Base-by-base conservation (phyloP, 2,888 invertebrate species). In the Cheilosia scutellata region DNA sequence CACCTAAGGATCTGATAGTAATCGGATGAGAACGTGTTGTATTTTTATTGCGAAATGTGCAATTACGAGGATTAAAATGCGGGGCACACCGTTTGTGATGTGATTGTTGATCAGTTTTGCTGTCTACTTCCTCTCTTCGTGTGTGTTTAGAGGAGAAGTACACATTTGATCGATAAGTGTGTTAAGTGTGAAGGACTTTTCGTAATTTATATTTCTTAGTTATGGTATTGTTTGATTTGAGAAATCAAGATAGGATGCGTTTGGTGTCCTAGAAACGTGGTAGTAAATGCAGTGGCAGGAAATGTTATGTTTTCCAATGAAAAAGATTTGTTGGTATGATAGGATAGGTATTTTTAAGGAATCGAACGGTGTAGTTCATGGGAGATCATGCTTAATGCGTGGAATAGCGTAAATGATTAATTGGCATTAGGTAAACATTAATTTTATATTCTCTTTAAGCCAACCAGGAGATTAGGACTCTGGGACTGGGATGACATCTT, bases 141-240 rank as follows among this genome's bases (percentile, higher is more conserved):
- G 42, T 55, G 40, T 5, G 42, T 68, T 72, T 70, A 29, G 31
- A 49, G 29, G 27, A 62, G 53, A 71, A 70, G 80, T 65, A 76
- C 75, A 84, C 58, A 44, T 84, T 80, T 86, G 80, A 86, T 80
- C 76, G 80, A 80, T 86, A 86, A 86, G 86, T 80, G 80, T 71
- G 72, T 86, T 86, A 86, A 86, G 86, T 80, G 80, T 86, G 86
- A 86, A 86, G 86, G 76, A 84, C 58, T 76, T 70, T 71, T 71
- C 42, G 86, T 86, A 80, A 86, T 86, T 86, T 86, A 80, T 86
- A 80, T 77, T 86, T 86, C 86, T 86, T 86, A 80, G 80, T 76
- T 80, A 72, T 77, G 65, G 80, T 76, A 84, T 86, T 80, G 86
- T 86, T 76, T 71, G 33, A 47, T 60, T 76, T 31, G 47, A 68